These are phyloP conservation scores for Thamnophis sirtalis DNA, from an alignment of 2,113 vertebrate genomes.

Conservation along the genomic window DNA sequence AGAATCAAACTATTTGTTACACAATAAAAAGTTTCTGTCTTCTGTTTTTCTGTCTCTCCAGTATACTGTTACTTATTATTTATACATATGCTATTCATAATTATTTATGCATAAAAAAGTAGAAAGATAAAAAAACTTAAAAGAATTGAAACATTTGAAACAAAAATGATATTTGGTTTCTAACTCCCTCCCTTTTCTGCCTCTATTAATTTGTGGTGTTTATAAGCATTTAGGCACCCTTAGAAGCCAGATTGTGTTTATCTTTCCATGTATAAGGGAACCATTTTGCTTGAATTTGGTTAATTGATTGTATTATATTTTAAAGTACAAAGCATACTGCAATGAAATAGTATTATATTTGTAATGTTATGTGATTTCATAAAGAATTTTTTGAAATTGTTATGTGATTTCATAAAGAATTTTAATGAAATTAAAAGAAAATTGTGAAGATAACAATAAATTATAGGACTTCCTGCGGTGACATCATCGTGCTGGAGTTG, in stretches of 20 bases:
- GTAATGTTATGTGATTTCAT: background rate
- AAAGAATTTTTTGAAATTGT: background rate
- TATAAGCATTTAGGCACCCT: background rate
- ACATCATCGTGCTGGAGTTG: too few species aligned
- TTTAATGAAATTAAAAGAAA: background rate
- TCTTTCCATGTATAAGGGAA: background rate
- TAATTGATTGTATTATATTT: background rate
- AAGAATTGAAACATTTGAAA: background rate
- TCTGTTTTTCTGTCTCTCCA: background rate
- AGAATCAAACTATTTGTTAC: background rate
- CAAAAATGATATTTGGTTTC: background rate
- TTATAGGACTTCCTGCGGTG: background rate
- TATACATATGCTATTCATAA: too few species aligned
- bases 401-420: background rate
- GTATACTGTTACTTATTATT: background rate
- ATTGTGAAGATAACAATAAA: background rate
- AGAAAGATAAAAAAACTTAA: background rate
- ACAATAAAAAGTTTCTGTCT: background rate
- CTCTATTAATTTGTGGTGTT: background rate
- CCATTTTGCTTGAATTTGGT: background rate
- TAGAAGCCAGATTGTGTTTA: background rate
- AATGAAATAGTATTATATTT: background rate
- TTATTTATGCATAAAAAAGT: background rate
- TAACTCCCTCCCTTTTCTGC: background rate
- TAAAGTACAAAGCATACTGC: background rate